Percentiles rank a stretch among this genome's conserved stretches.
Conservation (phyloP, 1,140 invertebrate species). For the Drosophila kanapiae region DNA sequence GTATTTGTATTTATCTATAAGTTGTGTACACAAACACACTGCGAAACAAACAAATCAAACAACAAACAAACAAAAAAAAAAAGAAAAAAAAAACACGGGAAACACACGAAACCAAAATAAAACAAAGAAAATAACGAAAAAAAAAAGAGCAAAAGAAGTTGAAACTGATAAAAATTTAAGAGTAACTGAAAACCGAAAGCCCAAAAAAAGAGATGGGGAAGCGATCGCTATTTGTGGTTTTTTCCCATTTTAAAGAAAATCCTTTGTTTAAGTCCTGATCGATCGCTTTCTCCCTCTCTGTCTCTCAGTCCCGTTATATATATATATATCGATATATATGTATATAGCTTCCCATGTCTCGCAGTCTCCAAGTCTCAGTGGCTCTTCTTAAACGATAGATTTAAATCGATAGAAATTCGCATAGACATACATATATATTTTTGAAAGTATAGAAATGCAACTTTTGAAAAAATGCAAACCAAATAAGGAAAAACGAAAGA, state of each 20-base stretch:
- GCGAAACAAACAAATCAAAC: slow-evolving; percentile 44
- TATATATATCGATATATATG: slow-evolving; percentile 13
- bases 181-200: slow-evolving; percentile 54
- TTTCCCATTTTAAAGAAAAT: slow-evolving; percentile 32
- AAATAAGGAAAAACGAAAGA: slow-evolving; percentile 43
- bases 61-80: slow-evolving; percentile 38
- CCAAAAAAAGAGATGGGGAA: slow-evolving; percentile 25
- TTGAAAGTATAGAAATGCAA: slow-evolving; percentile 78
- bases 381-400: slow-evolving; percentile 53
- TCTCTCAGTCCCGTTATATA: slow-evolving; percentile 22
- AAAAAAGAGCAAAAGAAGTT: slow-evolving; percentile 72
- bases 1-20: slow-evolving; percentile 82
- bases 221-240: slow-evolving; percentile 19
- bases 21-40: slow-evolving; percentile 60
- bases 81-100: slow-evolving; percentile 22
- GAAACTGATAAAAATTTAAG: slow-evolving; percentile 79
- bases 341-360: slow-evolving; percentile 5
- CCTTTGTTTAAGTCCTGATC: slow-evolving; percentile 35
- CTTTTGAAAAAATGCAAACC: slow-evolving; percentile 69
- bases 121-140: slow-evolving; percentile 49
- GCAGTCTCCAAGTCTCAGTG: slow-evolving; percentile 19
- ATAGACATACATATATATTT: slow-evolving; percentile 69
- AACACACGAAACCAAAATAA: slow-evolving; percentile 40
- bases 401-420: slow-evolving; percentile 54
- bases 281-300: slow-evolving; percentile 43